Base-by-base conservation (phyloP, 2,888 invertebrate genomes). In the Drosophila macrospina region DNA sequence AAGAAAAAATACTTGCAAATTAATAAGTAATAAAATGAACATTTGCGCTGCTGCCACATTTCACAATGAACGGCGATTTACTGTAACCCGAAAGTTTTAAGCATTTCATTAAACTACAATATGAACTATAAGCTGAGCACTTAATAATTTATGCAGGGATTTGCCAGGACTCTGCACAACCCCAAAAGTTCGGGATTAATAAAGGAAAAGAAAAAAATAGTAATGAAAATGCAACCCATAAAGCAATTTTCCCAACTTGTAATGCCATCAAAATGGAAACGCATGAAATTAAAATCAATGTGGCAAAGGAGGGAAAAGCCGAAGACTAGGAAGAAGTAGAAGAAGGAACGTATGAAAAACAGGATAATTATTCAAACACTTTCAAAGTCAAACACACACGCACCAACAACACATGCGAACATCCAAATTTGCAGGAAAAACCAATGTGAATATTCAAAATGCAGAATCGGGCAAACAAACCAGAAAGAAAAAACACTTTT, bases 291-390 rank as follows among this genome's bases (percentile, higher is more conserved):
- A 32, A 32, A 52, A 13, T 54, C 16, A 13, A 54, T 32, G 30
- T 11, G 42, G 7, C 42, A 34, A 44, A 13, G 15, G 24, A 50
- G 24, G 10, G 6, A 48, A 42, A 15, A 44, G 32, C n/a, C n/a
- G n/a, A n/a, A n/a, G n/a, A n/a, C n/a, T n/a, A n/a, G n/a, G n/a
- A n/a, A n/a, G n/a, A n/a, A n/a, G n/a, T n/a, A n/a, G n/a, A n/a
- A n/a, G 36, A 48, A 45, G 51, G 37, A 20, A 2, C 28, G 28
- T 8, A 57, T 30, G 62, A 52, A 73, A 80, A 73, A 69, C 73
- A 69, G 69, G 65, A 83, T 83, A 83, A 83, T 83, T 83, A 86
- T 83, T 83, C 83, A 83, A 83, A 86, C 83, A 76, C 69, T 86
- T 86, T 83, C 71, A 72, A 78, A 83, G 76, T 80, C 80, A 80